Evolutionary conservation across 1,140 invertebrate genomes (phyloP).

Genomic region (Tribolium madens): DNA sequence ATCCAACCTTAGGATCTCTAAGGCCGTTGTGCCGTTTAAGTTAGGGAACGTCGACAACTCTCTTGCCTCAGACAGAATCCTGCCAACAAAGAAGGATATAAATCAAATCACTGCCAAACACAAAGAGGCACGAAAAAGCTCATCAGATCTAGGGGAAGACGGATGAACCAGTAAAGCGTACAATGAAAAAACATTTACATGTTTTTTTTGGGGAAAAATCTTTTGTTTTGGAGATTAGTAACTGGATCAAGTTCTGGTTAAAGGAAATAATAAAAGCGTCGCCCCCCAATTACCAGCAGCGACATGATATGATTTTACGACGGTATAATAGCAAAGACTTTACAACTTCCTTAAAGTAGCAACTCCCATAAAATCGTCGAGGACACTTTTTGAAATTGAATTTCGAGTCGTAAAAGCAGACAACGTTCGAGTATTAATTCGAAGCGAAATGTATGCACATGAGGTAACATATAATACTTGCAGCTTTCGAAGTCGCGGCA

Average conservation of each 20-base stretch:
- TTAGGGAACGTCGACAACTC: conserved; percentile 84
- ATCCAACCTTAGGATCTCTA: conserved; percentile 86
- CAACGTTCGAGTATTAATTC: conserved; percentile 19
- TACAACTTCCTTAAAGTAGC: conserved; percentile 29
- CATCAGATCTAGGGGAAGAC: conserved; percentile 1
- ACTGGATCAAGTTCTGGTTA: not conserved
- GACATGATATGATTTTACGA: conserved; percentile 36
- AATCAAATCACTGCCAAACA: conserved; percentile 45
- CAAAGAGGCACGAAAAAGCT: conserved; percentile 14
- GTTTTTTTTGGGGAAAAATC: not conserved
- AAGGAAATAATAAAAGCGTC: conserved; percentile 24
- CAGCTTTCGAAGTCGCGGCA: conserved; percentile 78
- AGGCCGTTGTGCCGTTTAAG: conserved; percentile 80
- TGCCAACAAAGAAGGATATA: conserved; percentile 65
- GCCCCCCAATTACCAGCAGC: conserved; percentile 19
- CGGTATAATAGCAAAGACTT: conserved; percentile 20
- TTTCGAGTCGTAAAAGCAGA: conserved; percentile 28
- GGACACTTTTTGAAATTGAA: conserved; percentile 31
- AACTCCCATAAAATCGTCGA: conserved; percentile 3
- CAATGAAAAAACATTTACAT: conserved; percentile 35
- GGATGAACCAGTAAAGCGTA: conserved; percentile 1
- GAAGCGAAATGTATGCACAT: conserved; percentile 35
- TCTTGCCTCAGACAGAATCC: conserved; percentile 87
- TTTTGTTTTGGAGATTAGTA: not conserved
- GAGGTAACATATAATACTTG: conserved; percentile 68